Conservation (phyloP, 2,113 vertebrate genomes). For the Felis catus region F.catus_Fca126_mat1.0 CM031419.1:28367001-28367500, state of each 20-base stretch:
- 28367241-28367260: not conserved
- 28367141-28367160: not conserved
- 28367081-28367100: not conserved
- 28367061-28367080: not conserved
- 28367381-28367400: not conserved
- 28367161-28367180: not conserved
- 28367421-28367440: conserved; percentile 40
- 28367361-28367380: not conserved
- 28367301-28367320: not conserved
- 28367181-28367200: no score
- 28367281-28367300: not conserved
- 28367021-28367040: not conserved
- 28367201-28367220: not conserved
- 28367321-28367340: not conserved
- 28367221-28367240: not conserved
- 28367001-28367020: not conserved
- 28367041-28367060: not conserved
- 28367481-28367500: conserved; percentile 67
- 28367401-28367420: not conserved
- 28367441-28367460: conserved; percentile 43
- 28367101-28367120: not conserved
- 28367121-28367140: not conserved
- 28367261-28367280: not conserved
- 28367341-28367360: not conserved
- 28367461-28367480: conserved; percentile 47